phyloP scores from a whole-genome alignment of 2,797 vertebrate genomes.

The Catostomus latipinnis region DNA sequence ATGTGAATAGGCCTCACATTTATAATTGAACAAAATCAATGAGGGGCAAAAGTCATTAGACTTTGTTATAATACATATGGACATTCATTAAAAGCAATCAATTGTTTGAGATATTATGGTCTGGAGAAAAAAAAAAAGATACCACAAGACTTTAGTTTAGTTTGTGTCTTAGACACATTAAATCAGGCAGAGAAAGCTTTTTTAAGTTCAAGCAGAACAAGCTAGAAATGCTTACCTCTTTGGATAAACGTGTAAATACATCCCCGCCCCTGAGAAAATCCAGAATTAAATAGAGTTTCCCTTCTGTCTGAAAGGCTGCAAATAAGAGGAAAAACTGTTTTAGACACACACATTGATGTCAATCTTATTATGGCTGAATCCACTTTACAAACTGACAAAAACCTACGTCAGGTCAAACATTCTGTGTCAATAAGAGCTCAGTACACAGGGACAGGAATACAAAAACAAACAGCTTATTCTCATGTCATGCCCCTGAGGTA shows the following conservation, averaged over 20 bases:
- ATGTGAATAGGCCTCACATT: neutral
- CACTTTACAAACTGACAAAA: too few relatives aligned
- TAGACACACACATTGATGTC: neutral
- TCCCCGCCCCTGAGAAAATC: constrained; percentile 99
- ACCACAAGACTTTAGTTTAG: too few relatives aligned
- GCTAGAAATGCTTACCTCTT: constrained; percentile 88
- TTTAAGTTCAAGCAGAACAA: constrained; percentile 49
- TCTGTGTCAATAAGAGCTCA: neutral
- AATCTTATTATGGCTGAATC: too few relatives aligned
- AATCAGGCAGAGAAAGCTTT: constrained; percentile 10
- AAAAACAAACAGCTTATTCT: neutral
- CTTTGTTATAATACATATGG: neutral
- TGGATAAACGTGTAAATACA: constrained; percentile 99
- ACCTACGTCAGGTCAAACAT: too few relatives aligned
- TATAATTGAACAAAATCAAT: neutral
- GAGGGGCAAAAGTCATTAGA: neutral
- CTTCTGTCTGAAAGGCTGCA: constrained; percentile 98
- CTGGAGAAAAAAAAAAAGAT: neutral
- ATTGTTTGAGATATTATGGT: neutral
- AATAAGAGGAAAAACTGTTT: constrained; percentile 38
- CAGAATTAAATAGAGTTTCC: constrained; percentile 99
- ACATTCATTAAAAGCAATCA: neutral
- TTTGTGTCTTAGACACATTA: neutral
- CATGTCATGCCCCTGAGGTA: neutral
- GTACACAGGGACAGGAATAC: neutral